phyloP scores from a whole-genome alignment of 1,140 invertebrate genomes.

The Zeugodacus cucurbitae region DNA sequence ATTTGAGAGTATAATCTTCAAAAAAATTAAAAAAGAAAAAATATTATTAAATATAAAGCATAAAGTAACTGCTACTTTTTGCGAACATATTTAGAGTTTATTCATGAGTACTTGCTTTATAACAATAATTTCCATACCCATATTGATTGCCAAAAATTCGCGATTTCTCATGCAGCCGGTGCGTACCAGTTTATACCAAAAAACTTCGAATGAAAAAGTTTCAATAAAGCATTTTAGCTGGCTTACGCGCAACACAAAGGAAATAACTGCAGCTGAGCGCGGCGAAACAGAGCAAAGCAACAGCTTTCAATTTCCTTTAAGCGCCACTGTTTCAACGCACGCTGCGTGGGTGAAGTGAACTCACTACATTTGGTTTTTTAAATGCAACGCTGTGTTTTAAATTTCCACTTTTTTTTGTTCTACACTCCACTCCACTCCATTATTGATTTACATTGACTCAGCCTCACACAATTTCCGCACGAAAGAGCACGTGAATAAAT shows the following conservation, averaged over 20 bases:
- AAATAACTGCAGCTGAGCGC: background rate
- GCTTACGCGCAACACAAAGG: background rate
- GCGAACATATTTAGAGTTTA: too few relatives aligned
- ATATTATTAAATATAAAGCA: too few relatives aligned
- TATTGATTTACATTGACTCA: background rate
- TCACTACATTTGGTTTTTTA: background rate
- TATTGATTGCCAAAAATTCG: background rate
- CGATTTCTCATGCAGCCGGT: background rate
- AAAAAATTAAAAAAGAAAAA: too few relatives aligned
- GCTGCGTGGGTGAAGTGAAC: background rate
- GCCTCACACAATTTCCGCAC: background rate
- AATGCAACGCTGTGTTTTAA: background rate
- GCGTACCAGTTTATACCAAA: background rate
- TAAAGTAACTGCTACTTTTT: too few relatives aligned
- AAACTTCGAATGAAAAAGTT: background rate
- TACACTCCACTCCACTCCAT: background rate
- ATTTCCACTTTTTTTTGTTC: background rate
- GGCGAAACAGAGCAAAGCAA: background rate
- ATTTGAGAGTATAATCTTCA: too few relatives aligned
- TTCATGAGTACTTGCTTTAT: too few relatives aligned
- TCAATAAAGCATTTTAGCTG: background rate
- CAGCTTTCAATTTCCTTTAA: background rate
- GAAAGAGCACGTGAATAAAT: background rate
- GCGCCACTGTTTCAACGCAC: background rate
- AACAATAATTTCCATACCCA: too few relatives aligned